phyloP scores from a whole-genome alignment of 2,888 invertebrate species.

The Drosophila rubida region DNA sequence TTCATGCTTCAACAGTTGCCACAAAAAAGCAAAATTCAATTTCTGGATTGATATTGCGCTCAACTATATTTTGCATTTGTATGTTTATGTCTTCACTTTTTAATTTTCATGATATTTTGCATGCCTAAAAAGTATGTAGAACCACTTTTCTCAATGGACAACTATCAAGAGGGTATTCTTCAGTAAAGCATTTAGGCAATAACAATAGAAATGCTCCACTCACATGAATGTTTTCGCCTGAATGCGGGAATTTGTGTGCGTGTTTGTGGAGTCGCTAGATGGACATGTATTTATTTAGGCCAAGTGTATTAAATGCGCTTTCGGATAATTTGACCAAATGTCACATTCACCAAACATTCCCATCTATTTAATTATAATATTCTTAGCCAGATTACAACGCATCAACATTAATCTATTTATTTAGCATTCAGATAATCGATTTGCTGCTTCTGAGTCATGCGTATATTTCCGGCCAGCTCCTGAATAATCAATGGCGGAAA shows the following conservation, averaged over 20 bases:
- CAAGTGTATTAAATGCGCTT: conserved; percentile 44
- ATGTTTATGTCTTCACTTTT: too few relatives aligned
- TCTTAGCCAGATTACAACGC: neutral
- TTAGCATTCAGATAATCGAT: conserved; percentile 13
- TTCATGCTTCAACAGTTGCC: too few relatives aligned
- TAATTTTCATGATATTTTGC: too few relatives aligned
- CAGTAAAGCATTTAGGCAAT: neutral
- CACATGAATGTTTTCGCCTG: conserved; percentile 14
- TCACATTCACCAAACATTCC: conserved; percentile 26
- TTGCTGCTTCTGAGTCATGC: neutral
- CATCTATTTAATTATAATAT: conserved; percentile 39
- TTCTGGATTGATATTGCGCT: too few relatives aligned
- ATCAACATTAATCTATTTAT: conserved; percentile 12
- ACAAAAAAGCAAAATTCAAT: too few relatives aligned
- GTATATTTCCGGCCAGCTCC: neutral
- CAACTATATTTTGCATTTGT: too few relatives aligned
- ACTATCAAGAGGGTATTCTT: neutral
- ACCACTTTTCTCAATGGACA: too few relatives aligned
- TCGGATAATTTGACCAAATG: conserved; percentile 47
- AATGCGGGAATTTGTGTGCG: conserved; percentile 17
- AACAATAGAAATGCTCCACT: conserved; percentile 22
- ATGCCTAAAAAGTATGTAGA: too few relatives aligned
- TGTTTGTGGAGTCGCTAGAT: conserved; percentile 17
- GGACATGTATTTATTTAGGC: conserved; percentile 54
- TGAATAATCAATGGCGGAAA: neutral